These are phyloP conservation scores for Yasuhikotakia modesta DNA, from an alignment of 2,797 vertebrate species.

Conservation along the genomic window DNA sequence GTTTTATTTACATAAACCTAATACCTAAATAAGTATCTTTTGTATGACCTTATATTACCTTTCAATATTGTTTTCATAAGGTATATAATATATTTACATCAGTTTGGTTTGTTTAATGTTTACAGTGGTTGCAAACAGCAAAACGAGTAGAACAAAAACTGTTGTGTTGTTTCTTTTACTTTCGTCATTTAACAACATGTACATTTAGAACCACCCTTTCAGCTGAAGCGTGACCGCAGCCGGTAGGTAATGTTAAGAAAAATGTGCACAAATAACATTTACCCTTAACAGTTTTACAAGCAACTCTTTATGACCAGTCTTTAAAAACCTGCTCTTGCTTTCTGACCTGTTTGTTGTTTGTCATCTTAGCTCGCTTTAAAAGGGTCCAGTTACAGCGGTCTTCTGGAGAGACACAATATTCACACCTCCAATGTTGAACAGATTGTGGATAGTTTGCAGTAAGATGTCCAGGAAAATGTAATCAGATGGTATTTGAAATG, in stretches of 20 bases:
- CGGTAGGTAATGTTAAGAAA: background rate
- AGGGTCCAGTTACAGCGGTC: constrained; percentile 93
- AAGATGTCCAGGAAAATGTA: too few species aligned
- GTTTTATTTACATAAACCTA: too few species aligned
- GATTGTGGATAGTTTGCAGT: constrained; percentile 88
- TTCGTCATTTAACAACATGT: background rate
- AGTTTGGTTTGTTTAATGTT: too few species aligned
- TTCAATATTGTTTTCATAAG: too few species aligned
- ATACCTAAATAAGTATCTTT: too few species aligned
- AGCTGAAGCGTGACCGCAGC: background rate
- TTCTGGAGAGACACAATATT: constrained; percentile 92
- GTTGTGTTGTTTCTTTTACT: too few species aligned
- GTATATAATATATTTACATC: too few species aligned
- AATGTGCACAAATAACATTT: background rate
- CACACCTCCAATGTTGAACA: constrained; percentile 91
- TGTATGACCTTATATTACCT: too few species aligned
- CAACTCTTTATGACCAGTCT: background rate
- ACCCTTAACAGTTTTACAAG: background rate
- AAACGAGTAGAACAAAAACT: too few species aligned
- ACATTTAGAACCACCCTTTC: background rate
- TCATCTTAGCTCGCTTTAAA: constrained; percentile 89
- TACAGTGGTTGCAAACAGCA: too few species aligned
- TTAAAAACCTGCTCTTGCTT: background rate
- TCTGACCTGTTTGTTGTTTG: background rate
- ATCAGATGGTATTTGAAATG: background rate